These are phyloP conservation scores for Parauchenoglanis punctatus DNA, from an alignment of 2,797 vertebrate genomes.

Conservation along the genomic window DNA sequence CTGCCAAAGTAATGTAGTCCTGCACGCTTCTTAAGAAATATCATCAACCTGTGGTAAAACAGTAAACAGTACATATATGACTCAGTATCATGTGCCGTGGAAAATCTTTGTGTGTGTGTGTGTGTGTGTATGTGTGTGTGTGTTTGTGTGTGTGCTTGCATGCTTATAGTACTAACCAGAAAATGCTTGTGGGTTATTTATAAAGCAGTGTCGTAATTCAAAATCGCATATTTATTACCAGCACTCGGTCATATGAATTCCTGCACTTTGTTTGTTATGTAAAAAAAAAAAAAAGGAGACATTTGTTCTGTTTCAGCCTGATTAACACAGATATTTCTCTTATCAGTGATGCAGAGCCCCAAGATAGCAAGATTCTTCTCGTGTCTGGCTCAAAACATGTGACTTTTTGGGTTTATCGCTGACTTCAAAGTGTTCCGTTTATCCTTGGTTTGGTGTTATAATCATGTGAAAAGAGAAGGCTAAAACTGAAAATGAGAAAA, in stretches of 20 bases:
- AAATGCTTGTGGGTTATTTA: constrained; percentile 9
- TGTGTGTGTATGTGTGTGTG: constrained; percentile 3
- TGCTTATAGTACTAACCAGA: not conserved
- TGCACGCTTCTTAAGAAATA: not conserved
- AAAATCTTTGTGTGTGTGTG: not conserved
- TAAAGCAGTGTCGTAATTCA: not conserved
- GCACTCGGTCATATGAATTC: not conserved
- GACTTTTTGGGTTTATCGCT: constrained; percentile 23
- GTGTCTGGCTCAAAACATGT: constrained; percentile 16
- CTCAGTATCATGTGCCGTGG: not conserved
- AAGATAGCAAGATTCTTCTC: constrained; percentile 33
- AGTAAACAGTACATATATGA: constrained; percentile 16
- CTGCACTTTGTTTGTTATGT: too few species aligned
- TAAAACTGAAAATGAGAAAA: not conserved
- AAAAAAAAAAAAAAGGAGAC: not conserved
- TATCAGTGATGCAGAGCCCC: constrained; percentile 26
- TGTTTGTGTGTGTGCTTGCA: not conserved
- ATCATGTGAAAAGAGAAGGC: constrained; percentile 2
- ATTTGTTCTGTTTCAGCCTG: constrained; percentile 13
- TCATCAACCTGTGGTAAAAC: not conserved
- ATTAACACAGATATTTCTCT: constrained; percentile 13
- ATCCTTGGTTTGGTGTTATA: not conserved
- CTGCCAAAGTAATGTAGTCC: not conserved
- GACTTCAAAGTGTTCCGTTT: constrained; percentile 42
- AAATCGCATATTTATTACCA: not conserved